These are phyloP conservation scores for Scomber scombrus DNA, from an alignment of 2,113 vertebrate genomes.

Conservation along the genomic window DNA sequence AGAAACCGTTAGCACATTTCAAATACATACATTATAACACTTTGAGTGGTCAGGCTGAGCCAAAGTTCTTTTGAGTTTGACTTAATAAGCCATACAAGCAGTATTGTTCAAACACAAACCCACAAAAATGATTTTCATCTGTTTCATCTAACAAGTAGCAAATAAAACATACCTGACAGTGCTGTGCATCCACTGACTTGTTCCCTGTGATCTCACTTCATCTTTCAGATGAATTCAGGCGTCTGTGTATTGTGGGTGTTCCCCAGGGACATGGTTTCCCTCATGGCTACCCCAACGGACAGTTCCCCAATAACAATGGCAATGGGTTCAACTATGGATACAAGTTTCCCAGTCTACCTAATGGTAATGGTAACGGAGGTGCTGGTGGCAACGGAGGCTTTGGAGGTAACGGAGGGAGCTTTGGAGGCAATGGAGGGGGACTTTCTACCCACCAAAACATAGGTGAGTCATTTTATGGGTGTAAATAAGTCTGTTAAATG, in stretches of 20 bases:
- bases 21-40: neutral
- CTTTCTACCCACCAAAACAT: slow-evolving; percentile 73
- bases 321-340: slow-evolving; percentile 42
- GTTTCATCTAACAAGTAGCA: neutral
- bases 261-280: slow-evolving; percentile 80
- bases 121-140: neutral
- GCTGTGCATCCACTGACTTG: slow-evolving; percentile 3
- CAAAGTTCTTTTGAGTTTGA: neutral
- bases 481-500: neutral
- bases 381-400: slow-evolving; percentile 48
- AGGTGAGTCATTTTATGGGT: slow-evolving; percentile 73
- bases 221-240: slow-evolving; percentile 88
- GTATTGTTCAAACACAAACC: neutral
- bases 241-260: slow-evolving; percentile 89
- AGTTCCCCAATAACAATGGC: slow-evolving; percentile 73
- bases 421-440: too few species aligned
- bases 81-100: neutral
- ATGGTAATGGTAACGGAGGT: slow-evolving; percentile 71
- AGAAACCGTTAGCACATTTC: slow-evolving; percentile 16
- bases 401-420: slow-evolving; percentile 29
- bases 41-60: neutral
- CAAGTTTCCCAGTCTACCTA: slow-evolving; percentile 29
- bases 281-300: slow-evolving; percentile 69
- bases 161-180: neutral
- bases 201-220: slow-evolving; percentile 19